Percentiles rank a stretch among this genome's conserved stretches.
Evolutionary conservation across 2,113 vertebrate genomes (phyloP).

Genomic region (Phaethornis superciliosus): DNA sequence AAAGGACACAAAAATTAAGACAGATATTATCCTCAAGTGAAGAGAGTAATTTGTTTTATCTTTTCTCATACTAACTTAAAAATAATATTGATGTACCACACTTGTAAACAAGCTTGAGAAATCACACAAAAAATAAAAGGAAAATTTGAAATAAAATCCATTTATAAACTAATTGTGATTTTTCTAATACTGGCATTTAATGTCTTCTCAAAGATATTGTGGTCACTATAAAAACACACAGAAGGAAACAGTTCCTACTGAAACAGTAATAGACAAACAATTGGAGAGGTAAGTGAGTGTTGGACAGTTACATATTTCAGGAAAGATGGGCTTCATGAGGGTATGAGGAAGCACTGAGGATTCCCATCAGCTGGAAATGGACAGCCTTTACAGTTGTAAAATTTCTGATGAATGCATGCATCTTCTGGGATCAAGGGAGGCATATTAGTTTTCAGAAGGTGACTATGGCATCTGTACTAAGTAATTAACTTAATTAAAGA

Average conservation of each 20-base stretch:
- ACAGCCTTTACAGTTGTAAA: neutral
- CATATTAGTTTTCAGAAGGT: neutral
- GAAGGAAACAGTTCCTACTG: neutral
- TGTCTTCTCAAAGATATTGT: neutral
- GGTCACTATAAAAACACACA: neutral
- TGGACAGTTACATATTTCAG: neutral
- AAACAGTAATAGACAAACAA: neutral
- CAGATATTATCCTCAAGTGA: constrained; percentile 51
- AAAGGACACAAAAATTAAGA: constrained; percentile 52
- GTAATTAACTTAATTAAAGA: neutral
- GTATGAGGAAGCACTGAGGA: neutral
- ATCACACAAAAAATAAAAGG: neutral
- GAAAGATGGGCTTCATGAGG: neutral
- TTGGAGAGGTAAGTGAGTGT: neutral
- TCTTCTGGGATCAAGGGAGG: neutral
- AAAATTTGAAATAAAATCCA: neutral
- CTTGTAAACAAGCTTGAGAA: neutral
- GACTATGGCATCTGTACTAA: neutral
- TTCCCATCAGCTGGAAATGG: neutral
- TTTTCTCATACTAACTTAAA: constrained; percentile 66
- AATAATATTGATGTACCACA: constrained; percentile 6
- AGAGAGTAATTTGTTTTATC: constrained; percentile 72
- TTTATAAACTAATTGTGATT: neutral
- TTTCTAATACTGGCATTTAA: neutral
- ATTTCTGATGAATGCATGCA: neutral